Base-by-base conservation (phyloP, 1,140 invertebrate genomes). In the Micrasema longulum region DNA sequence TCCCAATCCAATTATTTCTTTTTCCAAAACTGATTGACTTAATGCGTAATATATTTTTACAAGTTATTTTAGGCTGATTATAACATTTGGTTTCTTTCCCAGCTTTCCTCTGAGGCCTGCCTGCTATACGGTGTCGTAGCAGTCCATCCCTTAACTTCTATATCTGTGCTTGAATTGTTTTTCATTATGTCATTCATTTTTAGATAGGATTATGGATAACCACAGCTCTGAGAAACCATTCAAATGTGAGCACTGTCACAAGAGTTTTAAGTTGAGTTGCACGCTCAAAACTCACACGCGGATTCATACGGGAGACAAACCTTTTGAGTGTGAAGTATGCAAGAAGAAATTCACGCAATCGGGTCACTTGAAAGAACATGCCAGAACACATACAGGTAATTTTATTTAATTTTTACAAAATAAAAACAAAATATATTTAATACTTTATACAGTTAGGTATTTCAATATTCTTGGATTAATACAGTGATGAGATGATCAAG, bases 241-340 rank as follows among this genome's bases (percentile, higher is more conserved):
- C 36, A 73, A 69, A 50, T 72, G 72, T 26, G 60, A 66, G 52
- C 67, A 52, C 60, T 73, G 66, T 50, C 36, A 26, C 26, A 72
- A 70, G 65, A 74, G 55, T 26, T 74, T 74, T 23, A 66, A 63
- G 43, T 41, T 47, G 18, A 69, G 31, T 36, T 72, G 53, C 45
- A 72, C 69, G 0, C 63, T 76, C 11, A 72, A 72, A 23, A 82
- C 83, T 72, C 88, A 83, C 83, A 87, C 85, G 78, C 82, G 79
- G 1, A 73, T 77, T n/a, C 93, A 95, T 78, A 88, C 86, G 23
- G 89, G 92, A 7, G 91, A 92, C 77, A 92, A 93, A 79, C 91
- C 91, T 1, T 92, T 91, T 80, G 82, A 86, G 73, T 93, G 92
- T 81, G 81, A 83, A 60, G 87, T 90, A 76, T 94, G 92, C 80